Evolutionary conservation across 2,113 vertebrate genomes (phyloP), one percentile per base, ranked within the genome.

Genomic region (Trematocara marginatum): DNA sequence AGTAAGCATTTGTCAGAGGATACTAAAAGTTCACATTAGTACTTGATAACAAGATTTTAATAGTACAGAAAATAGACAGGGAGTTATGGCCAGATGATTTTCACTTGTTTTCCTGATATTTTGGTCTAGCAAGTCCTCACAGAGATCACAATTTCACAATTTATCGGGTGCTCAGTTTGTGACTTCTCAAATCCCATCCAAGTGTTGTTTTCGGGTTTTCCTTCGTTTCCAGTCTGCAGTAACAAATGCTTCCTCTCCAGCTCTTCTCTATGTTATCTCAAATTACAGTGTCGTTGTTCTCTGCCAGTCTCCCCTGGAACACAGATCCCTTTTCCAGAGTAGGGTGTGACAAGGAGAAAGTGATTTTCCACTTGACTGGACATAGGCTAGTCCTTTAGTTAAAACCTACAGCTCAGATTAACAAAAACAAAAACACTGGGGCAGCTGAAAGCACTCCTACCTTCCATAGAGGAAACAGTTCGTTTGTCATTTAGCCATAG

Each of bases 351-450:
- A 85, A 81, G 78, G 82, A 84, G 90, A 90, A 94, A 94, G 91
- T 88, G 85, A 94, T 96, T 94, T 95, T 93, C 92, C 90, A 91
- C 87, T 92, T 89, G 90, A 90, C 88, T 91, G 84, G 83, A 87
- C 85, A 64, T 79, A 87, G 83, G 47, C 82, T 89, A 59, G 84
- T 92, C 71, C 47, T 92, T 91, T 82, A 86, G 91, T 87, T 90
- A 84, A 91, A 85, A 86, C 78, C 52, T 40, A 81, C 42, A 79
- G 78, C 56, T 31, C 31, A 61, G 88, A 64, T 86, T 18, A 59
- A 18, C 69, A 81, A 89, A 88, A 31, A 31, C 29, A 64, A 71
- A 45, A 3, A 4, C 38, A 71, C 66, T 71, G 29, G 59, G 54
- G 53, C 45, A 74, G 64, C 59, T 84, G 76, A 86, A 88, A 83